Evolutionary conservation across 2,113 vertebrate genomes (phyloP).

Genomic region (Athene noctua): DNA sequence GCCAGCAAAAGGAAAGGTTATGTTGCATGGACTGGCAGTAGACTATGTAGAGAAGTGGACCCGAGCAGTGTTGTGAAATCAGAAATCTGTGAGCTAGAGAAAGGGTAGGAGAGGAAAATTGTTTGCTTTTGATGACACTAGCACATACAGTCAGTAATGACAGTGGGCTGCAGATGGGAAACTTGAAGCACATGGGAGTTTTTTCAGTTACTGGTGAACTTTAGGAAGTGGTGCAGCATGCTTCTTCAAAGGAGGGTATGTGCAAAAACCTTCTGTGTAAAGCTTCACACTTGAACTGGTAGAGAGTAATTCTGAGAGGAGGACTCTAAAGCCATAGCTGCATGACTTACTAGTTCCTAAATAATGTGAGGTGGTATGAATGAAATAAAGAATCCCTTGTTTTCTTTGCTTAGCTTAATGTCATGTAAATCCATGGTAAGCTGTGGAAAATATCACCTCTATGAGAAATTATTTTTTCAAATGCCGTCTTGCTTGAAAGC

Average conservation of each 20-base stretch:
- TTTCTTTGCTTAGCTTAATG: neutral
- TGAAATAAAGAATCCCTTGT: neutral
- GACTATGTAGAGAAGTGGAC: neutral
- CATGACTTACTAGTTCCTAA: neutral
- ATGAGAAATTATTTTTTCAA: neutral
- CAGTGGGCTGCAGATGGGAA: neutral
- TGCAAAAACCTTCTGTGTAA: neutral
- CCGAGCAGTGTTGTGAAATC: neutral
- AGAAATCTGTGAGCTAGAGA: neutral
- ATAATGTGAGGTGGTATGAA: neutral
- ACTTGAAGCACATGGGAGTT: rapidly evolving
- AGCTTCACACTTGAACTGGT: neutral
- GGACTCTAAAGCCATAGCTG: neutral
- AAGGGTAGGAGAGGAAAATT: neutral
- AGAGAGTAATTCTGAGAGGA: neutral
- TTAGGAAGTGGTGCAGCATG: neutral
- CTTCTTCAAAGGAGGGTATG: neutral
- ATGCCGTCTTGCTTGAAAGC: neutral
- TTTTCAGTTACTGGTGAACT: neutral
- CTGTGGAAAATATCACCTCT: neutral
- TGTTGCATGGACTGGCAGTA: neutral
- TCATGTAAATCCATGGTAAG: neutral
- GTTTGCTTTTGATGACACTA: neutral
- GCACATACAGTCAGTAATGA: rapidly evolving
- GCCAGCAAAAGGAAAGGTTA: neutral